Evolutionary conservation across 2,888 invertebrate species (phyloP).

Genomic region (Sesia apiformis): DNA sequence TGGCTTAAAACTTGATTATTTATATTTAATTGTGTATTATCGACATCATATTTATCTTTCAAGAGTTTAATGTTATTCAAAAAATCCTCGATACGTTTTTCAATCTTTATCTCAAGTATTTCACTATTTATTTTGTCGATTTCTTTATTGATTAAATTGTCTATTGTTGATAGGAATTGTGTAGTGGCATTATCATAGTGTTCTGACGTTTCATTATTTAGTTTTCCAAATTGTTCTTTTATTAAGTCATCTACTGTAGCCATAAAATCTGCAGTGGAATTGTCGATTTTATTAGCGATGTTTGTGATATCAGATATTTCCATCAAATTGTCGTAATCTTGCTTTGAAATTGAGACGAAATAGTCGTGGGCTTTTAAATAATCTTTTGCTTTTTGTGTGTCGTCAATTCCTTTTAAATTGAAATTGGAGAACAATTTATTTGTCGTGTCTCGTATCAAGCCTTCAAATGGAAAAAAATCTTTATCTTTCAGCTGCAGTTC

Average conservation of each 20-base stretch:
- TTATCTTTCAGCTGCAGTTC: too few relatives aligned
- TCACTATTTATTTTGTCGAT: too few relatives aligned
- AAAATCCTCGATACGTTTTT: not conserved
- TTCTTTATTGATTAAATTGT: too few relatives aligned
- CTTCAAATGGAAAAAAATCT: too few relatives aligned
- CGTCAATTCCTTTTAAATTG: conserved; percentile 18
- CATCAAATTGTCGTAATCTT: conserved; percentile 29
- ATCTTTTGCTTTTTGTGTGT: conserved; percentile 24
- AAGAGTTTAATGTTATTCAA: not conserved
- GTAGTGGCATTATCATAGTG: not conserved
- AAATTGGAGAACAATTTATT: conserved; percentile 32
- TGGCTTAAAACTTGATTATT: not conserved
- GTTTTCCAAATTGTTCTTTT: conserved; percentile 22
- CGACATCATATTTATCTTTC: not conserved
- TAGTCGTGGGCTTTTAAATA: conserved; percentile 34
- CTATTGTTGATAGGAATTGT: not conserved
- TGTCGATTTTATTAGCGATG: conserved; percentile 24
- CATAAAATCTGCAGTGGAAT: conserved; percentile 23
- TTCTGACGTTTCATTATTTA: not conserved
- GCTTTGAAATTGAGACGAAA: conserved; percentile 30
- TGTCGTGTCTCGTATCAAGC: conserved; percentile 12
- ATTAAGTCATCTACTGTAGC: conserved; percentile 33
- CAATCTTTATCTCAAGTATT: too few relatives aligned
- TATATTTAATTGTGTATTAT: not conserved
- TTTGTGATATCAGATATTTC: conserved; percentile 28